Conservation (phyloP, 2,797 vertebrate genomes). For the Phataginus tetradactyla region DNA sequence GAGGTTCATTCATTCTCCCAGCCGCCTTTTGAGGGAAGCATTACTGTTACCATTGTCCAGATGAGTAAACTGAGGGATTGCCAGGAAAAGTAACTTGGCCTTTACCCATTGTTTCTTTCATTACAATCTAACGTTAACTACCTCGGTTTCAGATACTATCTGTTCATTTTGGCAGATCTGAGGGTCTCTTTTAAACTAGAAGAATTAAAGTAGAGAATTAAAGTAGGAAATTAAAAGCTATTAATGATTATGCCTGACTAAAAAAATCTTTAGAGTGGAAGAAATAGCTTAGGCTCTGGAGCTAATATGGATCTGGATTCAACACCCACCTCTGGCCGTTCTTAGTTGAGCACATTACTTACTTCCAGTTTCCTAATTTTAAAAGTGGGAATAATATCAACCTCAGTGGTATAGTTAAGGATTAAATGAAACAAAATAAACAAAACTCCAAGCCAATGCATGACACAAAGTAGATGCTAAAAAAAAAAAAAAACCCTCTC, state of each 20-base stretch:
- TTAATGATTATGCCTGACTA: neutral
- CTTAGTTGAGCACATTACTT: neutral
- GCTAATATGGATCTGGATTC: neutral
- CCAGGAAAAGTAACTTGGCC: neutral
- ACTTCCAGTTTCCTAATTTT: neutral
- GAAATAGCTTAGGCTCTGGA: neutral
- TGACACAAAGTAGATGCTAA: neutral
- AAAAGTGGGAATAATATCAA: neutral
- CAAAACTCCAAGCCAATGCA: neutral
- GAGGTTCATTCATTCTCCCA: neutral
- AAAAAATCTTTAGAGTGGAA: neutral
- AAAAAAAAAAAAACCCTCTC: neutral
- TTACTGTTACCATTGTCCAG: neutral
- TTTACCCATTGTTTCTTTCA: neutral
- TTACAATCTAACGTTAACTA: neutral
- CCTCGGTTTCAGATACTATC: neutral
- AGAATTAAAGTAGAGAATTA: slow-evolving; percentile 27
- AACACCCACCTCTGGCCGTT: neutral
- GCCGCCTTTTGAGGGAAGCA: neutral
- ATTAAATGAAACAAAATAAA: slow-evolving; percentile 28
- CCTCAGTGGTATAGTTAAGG: neutral
- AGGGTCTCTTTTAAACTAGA: neutral
- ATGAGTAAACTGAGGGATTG: neutral
- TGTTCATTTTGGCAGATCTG: neutral
- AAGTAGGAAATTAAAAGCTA: neutral